These are phyloP conservation scores for Acanthosepion lycidas DNA, from an alignment of 2,888 invertebrate species.

Conservation along the genomic window DNA sequence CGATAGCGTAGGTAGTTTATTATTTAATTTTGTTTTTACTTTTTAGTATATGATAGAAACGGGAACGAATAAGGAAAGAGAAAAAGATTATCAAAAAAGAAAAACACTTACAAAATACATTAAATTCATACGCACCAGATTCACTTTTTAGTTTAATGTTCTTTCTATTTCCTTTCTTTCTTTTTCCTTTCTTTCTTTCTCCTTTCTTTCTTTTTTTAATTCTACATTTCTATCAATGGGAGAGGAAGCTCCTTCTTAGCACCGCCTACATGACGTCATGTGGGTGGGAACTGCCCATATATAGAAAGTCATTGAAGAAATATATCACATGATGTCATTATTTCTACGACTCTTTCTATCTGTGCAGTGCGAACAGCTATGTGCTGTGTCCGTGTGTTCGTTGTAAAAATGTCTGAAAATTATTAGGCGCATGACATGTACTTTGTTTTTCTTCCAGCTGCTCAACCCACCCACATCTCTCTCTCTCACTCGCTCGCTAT, in stretches of 20 bases:
- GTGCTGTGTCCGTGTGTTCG: background rate
- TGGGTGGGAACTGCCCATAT: background rate
- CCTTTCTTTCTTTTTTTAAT: background rate
- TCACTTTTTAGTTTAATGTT: background rate
- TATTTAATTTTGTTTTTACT: background rate
- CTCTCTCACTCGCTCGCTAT: no score
- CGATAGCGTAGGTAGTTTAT: background rate
- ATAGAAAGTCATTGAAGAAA: background rate
- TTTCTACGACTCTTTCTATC: background rate
- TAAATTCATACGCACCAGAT: background rate
- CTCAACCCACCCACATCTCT: no score
- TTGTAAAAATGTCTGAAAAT: background rate
- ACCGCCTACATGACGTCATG: background rate
- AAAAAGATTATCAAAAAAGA: background rate
- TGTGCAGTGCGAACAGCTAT: background rate
- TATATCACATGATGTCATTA: background rate
- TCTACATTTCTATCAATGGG: constrained; percentile 22
- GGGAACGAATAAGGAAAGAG: background rate
- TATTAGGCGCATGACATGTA: background rate
- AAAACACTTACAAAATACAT: background rate
- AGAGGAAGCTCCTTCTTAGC: background rate
- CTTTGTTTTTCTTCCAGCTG: background rate
- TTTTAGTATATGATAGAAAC: no score
- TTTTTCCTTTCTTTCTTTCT: background rate
- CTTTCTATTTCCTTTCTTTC: background rate